Percentiles rank a stretch among this genome's conserved stretches.
phyloP scores from a whole-genome alignment of 2,888 invertebrate genomes.

The Drosophila kambysellisi region DNA sequence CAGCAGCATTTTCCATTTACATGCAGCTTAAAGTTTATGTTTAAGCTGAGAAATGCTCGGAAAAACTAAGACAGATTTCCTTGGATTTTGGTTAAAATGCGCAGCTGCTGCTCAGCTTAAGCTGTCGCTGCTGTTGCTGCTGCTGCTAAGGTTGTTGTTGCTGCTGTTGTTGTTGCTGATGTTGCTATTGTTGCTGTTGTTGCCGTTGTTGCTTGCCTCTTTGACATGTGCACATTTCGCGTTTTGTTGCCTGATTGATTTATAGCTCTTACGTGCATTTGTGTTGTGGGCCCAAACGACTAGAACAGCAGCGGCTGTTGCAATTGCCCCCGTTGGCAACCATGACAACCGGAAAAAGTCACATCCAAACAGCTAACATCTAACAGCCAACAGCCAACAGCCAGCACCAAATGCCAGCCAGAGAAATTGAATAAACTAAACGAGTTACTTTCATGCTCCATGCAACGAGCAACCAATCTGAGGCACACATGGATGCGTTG shows the following conservation, averaged over 20 bases:
- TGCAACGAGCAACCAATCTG: slow-evolving; percentile 54
- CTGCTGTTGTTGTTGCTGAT: background rate
- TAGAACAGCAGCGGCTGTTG: slow-evolving; percentile 7
- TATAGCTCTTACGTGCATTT: slow-evolving; percentile 68
- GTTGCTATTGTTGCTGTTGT: background rate
- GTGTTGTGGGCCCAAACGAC: slow-evolving; percentile 30
- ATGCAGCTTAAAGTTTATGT: slow-evolving; percentile 42
- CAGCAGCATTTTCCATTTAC: slow-evolving; percentile 18
- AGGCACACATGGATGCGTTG: slow-evolving; percentile 40
- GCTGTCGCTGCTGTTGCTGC: slow-evolving; percentile 9
- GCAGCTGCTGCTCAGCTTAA: slow-evolving; percentile 16
- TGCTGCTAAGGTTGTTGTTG: slow-evolving; percentile 9
- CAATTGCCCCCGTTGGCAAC: slow-evolving; percentile 16
- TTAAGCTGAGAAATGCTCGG: slow-evolving; percentile 38
- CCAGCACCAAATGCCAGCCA: slow-evolving; percentile 39
- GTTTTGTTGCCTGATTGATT: slow-evolving; percentile 78
- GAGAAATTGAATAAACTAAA: slow-evolving; percentile 76
- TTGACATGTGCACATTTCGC: slow-evolving; percentile 79
- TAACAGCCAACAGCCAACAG: background rate
- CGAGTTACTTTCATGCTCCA: slow-evolving; percentile 69
- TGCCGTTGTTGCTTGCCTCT: slow-evolving; percentile 33
- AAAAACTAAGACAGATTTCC: slow-evolving; percentile 7
- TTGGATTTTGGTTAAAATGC: slow-evolving; percentile 26
- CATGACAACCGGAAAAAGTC: slow-evolving; percentile 44
- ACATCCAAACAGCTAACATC: slow-evolving; percentile 23